Conservation (phyloP, 2,113 vertebrate genomes). For the Bombycilla garrulus region DNA sequence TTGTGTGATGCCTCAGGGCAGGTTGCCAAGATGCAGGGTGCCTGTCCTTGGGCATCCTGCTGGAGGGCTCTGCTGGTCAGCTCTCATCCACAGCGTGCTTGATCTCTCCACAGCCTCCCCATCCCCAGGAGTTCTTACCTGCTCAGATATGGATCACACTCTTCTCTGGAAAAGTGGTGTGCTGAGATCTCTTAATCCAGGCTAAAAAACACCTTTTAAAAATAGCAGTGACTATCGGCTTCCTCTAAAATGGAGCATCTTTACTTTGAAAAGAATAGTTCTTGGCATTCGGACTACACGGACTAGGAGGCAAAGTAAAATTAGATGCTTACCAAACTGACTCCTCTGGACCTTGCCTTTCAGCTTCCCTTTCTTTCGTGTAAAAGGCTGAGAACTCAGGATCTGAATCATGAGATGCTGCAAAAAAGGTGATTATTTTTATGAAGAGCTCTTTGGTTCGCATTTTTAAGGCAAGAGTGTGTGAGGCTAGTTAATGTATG, state of each 20-base stretch:
- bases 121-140: neutral
- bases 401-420: neutral
- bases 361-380: neutral
- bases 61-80: too few species aligned
- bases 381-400: neutral
- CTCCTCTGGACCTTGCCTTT: neutral
- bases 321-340: neutral
- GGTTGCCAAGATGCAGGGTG: fast-evolving
- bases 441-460: neutral
- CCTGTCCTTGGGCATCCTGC: neutral
- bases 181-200: neutral
- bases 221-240: neutral
- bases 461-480: neutral
- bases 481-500: neutral
- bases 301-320: neutral
- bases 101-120: neutral
- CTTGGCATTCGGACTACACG: neutral
- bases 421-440: neutral
- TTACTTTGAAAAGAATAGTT: neutral
- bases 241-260: neutral
- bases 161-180: neutral
- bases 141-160: neutral
- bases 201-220: neutral
- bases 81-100: fast-evolving
- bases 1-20: too few species aligned